These are phyloP conservation scores for Ondatra zibethicus DNA, from an alignment of 2,113 vertebrate genomes.

Conservation along the genomic window DNA sequence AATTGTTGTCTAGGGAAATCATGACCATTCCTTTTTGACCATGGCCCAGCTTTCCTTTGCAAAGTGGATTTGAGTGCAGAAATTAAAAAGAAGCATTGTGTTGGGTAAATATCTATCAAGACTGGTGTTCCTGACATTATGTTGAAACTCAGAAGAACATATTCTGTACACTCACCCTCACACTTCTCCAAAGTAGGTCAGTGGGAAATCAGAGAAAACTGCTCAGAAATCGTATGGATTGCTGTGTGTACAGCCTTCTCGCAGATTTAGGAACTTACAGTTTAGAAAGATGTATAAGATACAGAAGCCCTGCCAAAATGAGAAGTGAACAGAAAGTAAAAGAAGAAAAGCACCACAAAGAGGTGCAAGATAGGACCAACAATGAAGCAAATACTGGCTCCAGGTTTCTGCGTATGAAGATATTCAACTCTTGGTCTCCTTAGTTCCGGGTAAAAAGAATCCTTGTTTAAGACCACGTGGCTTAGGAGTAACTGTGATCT, in stretches of 20 bases:
- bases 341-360: not conserved
- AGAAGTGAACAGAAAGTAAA: conserved; percentile 37
- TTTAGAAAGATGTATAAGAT: not conserved
- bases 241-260: conserved; percentile 32
- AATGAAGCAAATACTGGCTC: not conserved
- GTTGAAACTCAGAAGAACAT: conserved; percentile 24
- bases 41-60: conserved; percentile 75
- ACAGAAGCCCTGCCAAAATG: conserved; percentile 28
- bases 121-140: conserved; percentile 33
- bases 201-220: conserved; percentile 46
- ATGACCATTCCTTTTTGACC: conserved; percentile 81
- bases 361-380: not conserved
- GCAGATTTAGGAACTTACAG: conserved; percentile 3
- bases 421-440: not conserved
- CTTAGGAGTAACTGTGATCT: not conserved
- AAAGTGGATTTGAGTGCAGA: conserved; percentile 68
- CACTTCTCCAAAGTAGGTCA: conserved; percentile 58
- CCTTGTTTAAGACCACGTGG: not conserved
- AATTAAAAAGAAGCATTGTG: conserved; percentile 66
- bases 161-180: not conserved
- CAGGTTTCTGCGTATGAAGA: not conserved
- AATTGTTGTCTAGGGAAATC: conserved; percentile 84
- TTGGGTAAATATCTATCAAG: conserved; percentile 64
- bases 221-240: conserved; percentile 25
- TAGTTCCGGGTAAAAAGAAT: conserved; percentile 21